Conservation (phyloP, 2,888 invertebrate species). For the Gastrophysa polygoni region DNA sequence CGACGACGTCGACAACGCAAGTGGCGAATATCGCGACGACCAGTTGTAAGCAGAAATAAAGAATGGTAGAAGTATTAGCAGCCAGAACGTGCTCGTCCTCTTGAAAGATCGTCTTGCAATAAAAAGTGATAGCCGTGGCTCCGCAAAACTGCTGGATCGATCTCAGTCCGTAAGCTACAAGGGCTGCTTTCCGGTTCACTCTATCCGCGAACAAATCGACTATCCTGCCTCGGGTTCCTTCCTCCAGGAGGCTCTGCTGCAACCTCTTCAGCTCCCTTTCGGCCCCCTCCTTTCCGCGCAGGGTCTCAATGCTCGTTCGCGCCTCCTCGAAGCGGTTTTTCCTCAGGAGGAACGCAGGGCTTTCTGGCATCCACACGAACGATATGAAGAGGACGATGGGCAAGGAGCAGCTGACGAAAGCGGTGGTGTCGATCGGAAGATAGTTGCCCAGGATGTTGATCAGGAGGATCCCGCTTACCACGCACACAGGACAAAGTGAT, state of each 20-base stretch:
- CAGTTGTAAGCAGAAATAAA: conserved; percentile 62
- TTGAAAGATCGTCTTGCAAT: conserved; percentile 62
- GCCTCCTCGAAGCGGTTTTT: conserved; percentile 59
- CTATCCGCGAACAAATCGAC: conserved; percentile 59
- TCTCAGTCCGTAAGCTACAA: conserved; percentile 66
- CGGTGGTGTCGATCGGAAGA: conserved; percentile 60
- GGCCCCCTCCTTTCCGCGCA: conserved; percentile 60
- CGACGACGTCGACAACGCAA: conserved; percentile 64
- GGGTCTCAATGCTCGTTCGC: conserved; percentile 56
- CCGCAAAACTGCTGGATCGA: conserved; percentile 65
- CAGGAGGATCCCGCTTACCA: conserved; percentile 63
- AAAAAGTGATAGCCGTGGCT: conserved; percentile 67
- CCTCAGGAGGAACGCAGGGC: conserved; percentile 61
- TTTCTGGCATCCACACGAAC: conserved; percentile 65
- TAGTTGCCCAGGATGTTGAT: conserved; percentile 60
- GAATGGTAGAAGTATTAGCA: conserved; percentile 49
- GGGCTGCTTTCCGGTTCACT: conserved; percentile 67
- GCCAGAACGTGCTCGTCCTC: conserved; percentile 56
- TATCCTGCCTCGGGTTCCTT: conserved; percentile 8
- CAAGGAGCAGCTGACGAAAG: conserved; percentile 58
- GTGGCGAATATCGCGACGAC: conserved; percentile 64
- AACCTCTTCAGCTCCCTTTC: conserved; percentile 55
- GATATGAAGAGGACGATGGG: conserved; percentile 59
- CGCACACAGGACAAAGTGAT: conserved; percentile 63
- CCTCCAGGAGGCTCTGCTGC: conserved; percentile 42